These are phyloP conservation scores for Pterobdella sp. DNA, from an alignment of 2,888 invertebrate genomes.

Conservation along the genomic window DNA sequence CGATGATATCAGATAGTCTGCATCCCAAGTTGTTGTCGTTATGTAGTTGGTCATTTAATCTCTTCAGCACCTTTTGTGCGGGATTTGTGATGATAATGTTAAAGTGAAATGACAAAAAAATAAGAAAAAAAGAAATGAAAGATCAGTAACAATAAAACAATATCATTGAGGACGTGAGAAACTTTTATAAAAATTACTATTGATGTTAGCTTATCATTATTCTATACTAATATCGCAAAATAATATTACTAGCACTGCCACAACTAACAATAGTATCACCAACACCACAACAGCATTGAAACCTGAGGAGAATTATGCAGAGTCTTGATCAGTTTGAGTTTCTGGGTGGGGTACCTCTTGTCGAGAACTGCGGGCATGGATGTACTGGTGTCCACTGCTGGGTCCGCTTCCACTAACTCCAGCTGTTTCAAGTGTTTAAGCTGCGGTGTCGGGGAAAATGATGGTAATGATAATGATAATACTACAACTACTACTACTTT, in stretches of 20 bases:
- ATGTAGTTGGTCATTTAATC: not conserved
- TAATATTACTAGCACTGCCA: too few relatives aligned
- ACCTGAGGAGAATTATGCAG: conserved; percentile 6
- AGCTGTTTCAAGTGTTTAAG: conserved; percentile 22
- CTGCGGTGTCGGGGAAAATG: not conserved
- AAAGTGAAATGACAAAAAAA: not conserved
- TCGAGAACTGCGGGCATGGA: not conserved
- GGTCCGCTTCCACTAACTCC: not conserved
- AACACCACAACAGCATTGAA: too few relatives aligned
- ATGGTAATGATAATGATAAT: not conserved
- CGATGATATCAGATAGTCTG: not conserved
- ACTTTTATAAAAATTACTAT: too few relatives aligned
- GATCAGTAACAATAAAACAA: too few relatives aligned
- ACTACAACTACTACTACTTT: not conserved
- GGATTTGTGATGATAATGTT: not conserved
- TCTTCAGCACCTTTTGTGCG: not conserved
- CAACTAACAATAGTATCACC: too few relatives aligned
- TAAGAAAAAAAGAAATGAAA: too few relatives aligned
- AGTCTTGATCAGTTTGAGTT: conserved; percentile 8
- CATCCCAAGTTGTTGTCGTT: not conserved
- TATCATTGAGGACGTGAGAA: too few relatives aligned
- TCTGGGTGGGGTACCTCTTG: conserved; percentile 14
- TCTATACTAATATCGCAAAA: too few relatives aligned
- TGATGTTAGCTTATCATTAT: too few relatives aligned
- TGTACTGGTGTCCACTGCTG: not conserved